Base-by-base conservation (phyloP, 2,797 vertebrate genomes). In the Amphiprion clarkii region DNA sequence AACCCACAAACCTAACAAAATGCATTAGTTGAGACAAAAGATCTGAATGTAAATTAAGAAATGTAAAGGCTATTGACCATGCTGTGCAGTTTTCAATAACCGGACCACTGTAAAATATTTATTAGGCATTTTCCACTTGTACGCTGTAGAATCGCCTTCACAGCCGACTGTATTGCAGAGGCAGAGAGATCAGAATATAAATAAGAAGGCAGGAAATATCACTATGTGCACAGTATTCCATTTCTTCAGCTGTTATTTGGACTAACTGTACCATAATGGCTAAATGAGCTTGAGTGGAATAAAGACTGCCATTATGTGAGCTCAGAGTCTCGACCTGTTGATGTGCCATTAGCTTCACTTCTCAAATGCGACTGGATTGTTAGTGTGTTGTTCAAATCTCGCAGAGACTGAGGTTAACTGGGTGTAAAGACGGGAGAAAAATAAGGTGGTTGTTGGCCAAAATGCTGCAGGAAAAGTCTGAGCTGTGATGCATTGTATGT, bases 231-330 rank as follows among this genome's bases (percentile, higher is more conserved):
- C 71, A 63, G 75, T 67, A 59, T 63, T 44, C 48, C 61, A 59
- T 73, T 82, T 82, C 52, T 70, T 68, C 54, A 54, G 72, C 75
- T 74, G 64, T 68, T 87, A 75, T 82, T 79, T 79, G 61, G 53
- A 77, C 69, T 49, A 73, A 76, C 79, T 49, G 72, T 56, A 48
- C 67, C 67, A 67, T 81, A 81, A 90, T 74, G 62, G 65, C 64
- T 77, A 76, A 71, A 84, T 1, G 58, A 81, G 84, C 82, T 39
- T 17, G 27, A 87, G 79, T 73, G 60, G 73, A 81, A 81, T 80
- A 81, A 88, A 87, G 71, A 70, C 78, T 56, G 40, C 80, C 78
- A 83, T 88, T 81, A 80, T 49, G 71, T 63, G 64, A 76, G 83
- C 79, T 54, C 55, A 3, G 73, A 74, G 77, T 39, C 78, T 75